phyloP scores from a whole-genome alignment of 2,113 vertebrate genomes.

The Atrichornis clamosus region DNA sequence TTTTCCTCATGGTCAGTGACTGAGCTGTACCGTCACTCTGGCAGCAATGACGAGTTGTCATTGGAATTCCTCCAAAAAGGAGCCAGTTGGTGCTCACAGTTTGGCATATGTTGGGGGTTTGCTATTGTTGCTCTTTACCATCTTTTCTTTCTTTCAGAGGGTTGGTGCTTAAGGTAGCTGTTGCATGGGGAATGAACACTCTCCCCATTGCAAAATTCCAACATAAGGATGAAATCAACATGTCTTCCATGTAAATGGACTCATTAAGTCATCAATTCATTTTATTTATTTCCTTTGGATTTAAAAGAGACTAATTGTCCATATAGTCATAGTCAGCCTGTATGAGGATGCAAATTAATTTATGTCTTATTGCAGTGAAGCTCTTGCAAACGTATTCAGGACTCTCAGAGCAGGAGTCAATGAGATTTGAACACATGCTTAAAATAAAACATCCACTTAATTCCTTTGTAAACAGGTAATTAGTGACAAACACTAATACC shows the following conservation, averaged over 20 bases:
- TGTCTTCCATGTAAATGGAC: not conserved
- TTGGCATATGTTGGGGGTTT: accelerated
- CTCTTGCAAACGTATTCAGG: not conserved
- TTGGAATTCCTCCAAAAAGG: not conserved
- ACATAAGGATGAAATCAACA: not conserved
- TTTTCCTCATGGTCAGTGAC: not conserved
- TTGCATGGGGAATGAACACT: not conserved
- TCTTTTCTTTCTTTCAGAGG: not conserved
- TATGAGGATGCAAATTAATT: not conserved
- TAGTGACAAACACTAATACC: not conserved
- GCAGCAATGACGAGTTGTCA: not conserved
- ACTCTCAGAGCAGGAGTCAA: not conserved
- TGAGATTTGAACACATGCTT: not conserved
- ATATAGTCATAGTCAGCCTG: not conserved
- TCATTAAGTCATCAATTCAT: not conserved
- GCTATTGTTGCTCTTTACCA: not conserved
- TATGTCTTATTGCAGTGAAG: not conserved
- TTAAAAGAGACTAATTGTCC: not conserved
- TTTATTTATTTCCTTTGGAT: not conserved
- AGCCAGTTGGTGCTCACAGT: not conserved
- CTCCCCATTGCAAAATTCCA: not conserved
- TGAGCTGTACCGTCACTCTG: not conserved
- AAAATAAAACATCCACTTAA: not conserved
- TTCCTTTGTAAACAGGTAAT: not conserved
- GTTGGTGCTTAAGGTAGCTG: not conserved